Conservation (phyloP, 2,113 vertebrate genomes). For the Plestiodon gilberti region DNA sequence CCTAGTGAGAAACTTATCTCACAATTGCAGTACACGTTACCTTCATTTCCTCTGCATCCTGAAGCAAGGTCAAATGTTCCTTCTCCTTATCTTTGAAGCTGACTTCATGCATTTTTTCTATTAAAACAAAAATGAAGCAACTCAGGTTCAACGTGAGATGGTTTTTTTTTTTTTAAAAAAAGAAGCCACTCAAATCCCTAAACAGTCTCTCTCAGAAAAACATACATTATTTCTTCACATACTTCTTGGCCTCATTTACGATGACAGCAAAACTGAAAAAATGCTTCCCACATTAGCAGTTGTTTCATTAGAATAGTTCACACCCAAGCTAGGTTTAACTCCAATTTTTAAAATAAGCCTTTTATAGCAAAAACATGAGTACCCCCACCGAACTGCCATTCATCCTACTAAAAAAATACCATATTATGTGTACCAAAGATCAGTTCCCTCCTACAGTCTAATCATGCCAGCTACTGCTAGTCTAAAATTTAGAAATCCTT, state of each 20-base stretch:
- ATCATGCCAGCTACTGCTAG: neutral
- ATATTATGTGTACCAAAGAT: neutral
- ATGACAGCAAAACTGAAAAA: neutral
- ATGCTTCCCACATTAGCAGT: neutral
- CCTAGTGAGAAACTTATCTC: neutral
- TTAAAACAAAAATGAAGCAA: conserved; percentile 40
- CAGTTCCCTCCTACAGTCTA: neutral
- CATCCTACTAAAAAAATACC: neutral
- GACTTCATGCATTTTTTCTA: conserved; percentile 91
- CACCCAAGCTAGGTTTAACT: neutral
- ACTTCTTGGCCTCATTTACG: neutral
- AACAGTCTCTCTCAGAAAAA: neutral
- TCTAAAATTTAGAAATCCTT: neutral
- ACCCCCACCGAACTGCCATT: neutral
- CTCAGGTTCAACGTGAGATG: neutral
- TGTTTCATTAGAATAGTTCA: neutral
- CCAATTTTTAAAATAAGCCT: neutral
- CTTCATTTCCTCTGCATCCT: conserved; percentile 91
- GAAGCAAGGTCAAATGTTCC: conserved; percentile 85
- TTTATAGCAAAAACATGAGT: neutral
- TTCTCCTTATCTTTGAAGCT: conserved; percentile 90
- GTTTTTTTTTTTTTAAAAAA: neutral
- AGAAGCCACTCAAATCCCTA: neutral
- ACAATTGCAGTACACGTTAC: conserved; percentile 48
- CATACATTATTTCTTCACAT: neutral